Evolutionary conservation across 2,113 vertebrate genomes (phyloP), one percentile per base, ranked within the genome.

Genomic region (Siphamia tubifer): DNA sequence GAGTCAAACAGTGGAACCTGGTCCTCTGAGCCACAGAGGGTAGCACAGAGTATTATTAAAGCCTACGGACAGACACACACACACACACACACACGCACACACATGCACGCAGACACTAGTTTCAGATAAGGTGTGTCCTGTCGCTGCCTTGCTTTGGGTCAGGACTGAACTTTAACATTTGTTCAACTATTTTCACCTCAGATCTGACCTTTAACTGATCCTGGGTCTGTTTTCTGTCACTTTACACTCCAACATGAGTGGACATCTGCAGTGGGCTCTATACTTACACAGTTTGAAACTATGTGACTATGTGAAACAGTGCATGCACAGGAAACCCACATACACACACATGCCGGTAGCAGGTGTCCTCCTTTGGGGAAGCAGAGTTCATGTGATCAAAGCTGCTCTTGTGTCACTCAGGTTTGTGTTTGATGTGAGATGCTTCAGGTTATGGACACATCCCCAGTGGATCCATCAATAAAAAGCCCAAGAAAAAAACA

Each of bases 381-480:
- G n/a, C 35, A 45, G 53, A 24, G 58, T 44, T 23, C 49, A 15
- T 28, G 39, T 32, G 56, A 77, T 82, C 48, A 66, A 60, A 77
- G 55, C 57, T 35, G 24, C 27, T 12, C 34, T 15, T 55, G n/a
- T 44, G 32, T 48, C 65, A 49, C 21, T 67, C 39, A 39, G 61
- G 34, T 39, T 45, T 58, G 20, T 48, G 52, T 79, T 71, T 74
- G 61, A 74, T 70, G 54, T 56, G 36, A 56, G 31, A 25, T 60
- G 53, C 68, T 61, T 47, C 58, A 32, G 47, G 57, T 63, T 36
- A 42, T 0, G n/a, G 27, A 5, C 8, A 32, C 16, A n/a, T 44
- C 34, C 36, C 52, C 12, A n/a, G 36, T 62, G 62, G 28, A 36
- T 61, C 60, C 40, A 54, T 48, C 47, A 49, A 2, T 8, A 2